A percentile compares a stretch with the other conserved stretches of the same genome.
These are phyloP conservation scores for Eubasilissa regina DNA, from an alignment of 1,140 invertebrate genomes.

Conservation along the genomic window DNA sequence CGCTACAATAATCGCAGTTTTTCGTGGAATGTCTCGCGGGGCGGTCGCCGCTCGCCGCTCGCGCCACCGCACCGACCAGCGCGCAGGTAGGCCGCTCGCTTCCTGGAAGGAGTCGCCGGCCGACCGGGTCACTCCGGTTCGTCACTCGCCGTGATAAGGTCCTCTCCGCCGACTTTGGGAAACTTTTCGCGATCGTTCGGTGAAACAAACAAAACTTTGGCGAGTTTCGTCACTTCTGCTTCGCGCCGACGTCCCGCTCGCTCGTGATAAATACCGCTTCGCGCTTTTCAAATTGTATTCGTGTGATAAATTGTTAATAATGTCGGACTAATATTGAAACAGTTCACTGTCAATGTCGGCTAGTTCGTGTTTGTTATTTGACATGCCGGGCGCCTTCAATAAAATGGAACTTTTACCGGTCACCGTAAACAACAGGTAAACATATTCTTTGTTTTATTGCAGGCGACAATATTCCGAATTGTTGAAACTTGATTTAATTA, in stretches of 20 bases:
- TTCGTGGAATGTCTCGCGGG: conserved; percentile 49
- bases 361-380: conserved; percentile 43
- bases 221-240: background rate
- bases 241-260: background rate
- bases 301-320: conserved; percentile 34
- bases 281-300: background rate
- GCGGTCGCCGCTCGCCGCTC: conserved; percentile 25
- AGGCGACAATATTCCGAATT: too few species aligned
- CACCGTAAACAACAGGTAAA: conserved; percentile 35
- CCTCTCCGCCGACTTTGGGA: conserved; percentile 5
- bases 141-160: conserved; percentile 12
- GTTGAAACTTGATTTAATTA: too few species aligned
- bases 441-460: background rate
- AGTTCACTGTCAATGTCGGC: conserved; percentile 36
- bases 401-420: conserved; percentile 46
- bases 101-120: conserved; percentile 11
- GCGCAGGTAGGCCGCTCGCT: background rate
- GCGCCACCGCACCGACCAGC: conserved; percentile 18
- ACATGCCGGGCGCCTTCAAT: conserved; percentile 50
- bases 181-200: background rate
- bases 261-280: background rate
- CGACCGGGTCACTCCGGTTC: conserved; percentile 27
- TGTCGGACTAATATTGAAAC: conserved; percentile 1
- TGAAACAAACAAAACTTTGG: conserved; percentile 12
- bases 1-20: conserved; percentile 47